Conservation (phyloP, 2,113 vertebrate species). For the Alethe diademata region DNA sequence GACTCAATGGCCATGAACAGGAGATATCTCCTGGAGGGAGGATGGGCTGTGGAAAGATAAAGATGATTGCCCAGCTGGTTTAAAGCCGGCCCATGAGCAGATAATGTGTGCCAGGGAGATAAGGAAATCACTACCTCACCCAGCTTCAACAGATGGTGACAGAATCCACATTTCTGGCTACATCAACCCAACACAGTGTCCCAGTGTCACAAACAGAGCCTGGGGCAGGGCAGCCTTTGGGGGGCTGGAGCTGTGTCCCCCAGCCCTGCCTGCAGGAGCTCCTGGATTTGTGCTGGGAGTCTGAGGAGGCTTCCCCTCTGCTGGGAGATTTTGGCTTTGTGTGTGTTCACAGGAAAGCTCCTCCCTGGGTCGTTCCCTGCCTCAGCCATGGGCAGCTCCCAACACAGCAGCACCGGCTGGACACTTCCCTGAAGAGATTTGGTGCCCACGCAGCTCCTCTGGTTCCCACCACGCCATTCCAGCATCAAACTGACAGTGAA, state of each 20-base stretch:
- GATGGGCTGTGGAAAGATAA: too few species aligned
- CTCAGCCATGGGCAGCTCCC: background rate
- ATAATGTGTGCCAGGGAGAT: too few species aligned
- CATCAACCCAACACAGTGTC: background rate
- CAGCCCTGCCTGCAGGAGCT: background rate
- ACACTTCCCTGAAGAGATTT: background rate
- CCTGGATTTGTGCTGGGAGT: fast-evolving
- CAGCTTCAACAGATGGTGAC: too few species aligned
- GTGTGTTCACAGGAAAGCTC: background rate
- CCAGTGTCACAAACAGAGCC: background rate
- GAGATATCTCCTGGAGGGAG: too few species aligned
- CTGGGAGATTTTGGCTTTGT: background rate
- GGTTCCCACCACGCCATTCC: background rate
- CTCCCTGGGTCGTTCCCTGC: fast-evolving
- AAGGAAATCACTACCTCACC: too few species aligned
- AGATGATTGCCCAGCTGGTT: too few species aligned
- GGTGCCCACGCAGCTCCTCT: background rate
- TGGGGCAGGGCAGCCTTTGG: background rate
- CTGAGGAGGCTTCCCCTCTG: background rate
- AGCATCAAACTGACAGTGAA: background rate
- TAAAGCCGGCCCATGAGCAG: too few species aligned
- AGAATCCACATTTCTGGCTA: too few species aligned
- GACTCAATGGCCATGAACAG: too few species aligned
- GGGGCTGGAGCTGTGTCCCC: fast-evolving
- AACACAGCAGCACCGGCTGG: background rate